A percentile compares a stretch with the other conserved stretches of the same genome.
These are phyloP conservation scores for Apotomis betuletana DNA, from an alignment of 2,888 invertebrate genomes.

Conservation along the genomic window DNA sequence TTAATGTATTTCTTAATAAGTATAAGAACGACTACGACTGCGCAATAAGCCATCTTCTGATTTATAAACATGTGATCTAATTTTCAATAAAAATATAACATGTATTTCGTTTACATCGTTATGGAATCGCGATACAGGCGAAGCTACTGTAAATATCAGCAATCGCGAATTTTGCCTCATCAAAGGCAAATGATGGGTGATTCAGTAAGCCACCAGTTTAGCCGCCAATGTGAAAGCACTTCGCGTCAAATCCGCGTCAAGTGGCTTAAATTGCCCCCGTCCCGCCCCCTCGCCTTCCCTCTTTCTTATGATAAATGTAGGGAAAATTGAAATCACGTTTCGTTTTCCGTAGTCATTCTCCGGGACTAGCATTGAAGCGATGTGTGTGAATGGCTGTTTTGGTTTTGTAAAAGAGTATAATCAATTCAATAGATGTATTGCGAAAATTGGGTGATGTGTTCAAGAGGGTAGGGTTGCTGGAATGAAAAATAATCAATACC, in stretches of 20 bases:
- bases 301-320: slow-evolving; percentile 69
- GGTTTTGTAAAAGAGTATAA: slow-evolving; percentile 51
- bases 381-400: slow-evolving; percentile 59
- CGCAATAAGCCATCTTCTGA: background rate
- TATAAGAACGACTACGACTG: too few species aligned
- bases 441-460: slow-evolving; percentile 47
- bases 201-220: slow-evolving; percentile 68
- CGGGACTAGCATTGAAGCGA: slow-evolving; percentile 50
- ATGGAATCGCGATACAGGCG: background rate
- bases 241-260: slow-evolving; percentile 72
- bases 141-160: slow-evolving; percentile 56
- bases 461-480: slow-evolving; percentile 41
- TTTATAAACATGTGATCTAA: background rate
- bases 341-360: slow-evolving; percentile 61
- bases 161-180: slow-evolving; percentile 64
- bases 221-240: slow-evolving; percentile 65
- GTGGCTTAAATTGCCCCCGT: slow-evolving; percentile 66
- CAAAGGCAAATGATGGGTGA: slow-evolving; percentile 69
- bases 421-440: slow-evolving; percentile 58
- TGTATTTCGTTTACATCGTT: background rate
- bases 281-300: slow-evolving; percentile 43
- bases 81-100: background rate
- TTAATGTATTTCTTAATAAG: too few species aligned
- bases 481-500: slow-evolving; percentile 29
- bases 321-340: slow-evolving; percentile 73